Base-by-base conservation (phyloP, 2,888 invertebrate genomes). In the Archaeoteleia sp. region DNA sequence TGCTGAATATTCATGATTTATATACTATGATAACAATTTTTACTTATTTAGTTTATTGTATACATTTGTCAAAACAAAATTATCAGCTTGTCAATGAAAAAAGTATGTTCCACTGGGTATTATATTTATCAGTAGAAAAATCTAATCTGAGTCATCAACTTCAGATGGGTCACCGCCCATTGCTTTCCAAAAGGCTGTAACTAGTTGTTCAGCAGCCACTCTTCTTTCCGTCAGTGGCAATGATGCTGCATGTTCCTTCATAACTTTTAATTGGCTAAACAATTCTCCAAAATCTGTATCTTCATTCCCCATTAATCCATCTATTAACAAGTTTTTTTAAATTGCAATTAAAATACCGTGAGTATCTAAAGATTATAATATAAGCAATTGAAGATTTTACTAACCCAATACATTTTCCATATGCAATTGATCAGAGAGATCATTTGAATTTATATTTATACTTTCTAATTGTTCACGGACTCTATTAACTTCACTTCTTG, bases 141-240 rank as follows among this genome's bases (percentile, higher is more conserved):
- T 65, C 70, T 68, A 70, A 60, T 85, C 85, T 53, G 83, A 78
- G 79, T 88, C 89, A 55, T 87, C 87, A 66, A 91, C 86, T 85
- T 93, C 92, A 70, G 90, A 90, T 65, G 90, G 90, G 80, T 91
- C 91, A 10, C 92, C 92, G 10, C 92, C 92, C 77, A 93, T 90
- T 0, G 92, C 91, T 77, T 88, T 88, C 92, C 92, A 93, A 82
- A 93, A 93, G 9, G 91, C 90, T 65, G 90, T 87, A 0, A 92
- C 91, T 79, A 92, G 88, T 84, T 91, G 89, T 82, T 93, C 92
- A 2, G 93, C 93, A 79, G 90, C 91, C 45, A 88, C 88, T 79
- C 90, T 89, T 67, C 92, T 87, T 77, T 92, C 89, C 63, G 88
- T 89, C n/a, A 87, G 85, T 9, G 90, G 89, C 75, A 93, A 79